Percentiles rank a stretch among this genome's conserved stretches.
phyloP scores from a whole-genome alignment of 1,140 invertebrate genomes.

The Drosophila nikananu region DNA sequence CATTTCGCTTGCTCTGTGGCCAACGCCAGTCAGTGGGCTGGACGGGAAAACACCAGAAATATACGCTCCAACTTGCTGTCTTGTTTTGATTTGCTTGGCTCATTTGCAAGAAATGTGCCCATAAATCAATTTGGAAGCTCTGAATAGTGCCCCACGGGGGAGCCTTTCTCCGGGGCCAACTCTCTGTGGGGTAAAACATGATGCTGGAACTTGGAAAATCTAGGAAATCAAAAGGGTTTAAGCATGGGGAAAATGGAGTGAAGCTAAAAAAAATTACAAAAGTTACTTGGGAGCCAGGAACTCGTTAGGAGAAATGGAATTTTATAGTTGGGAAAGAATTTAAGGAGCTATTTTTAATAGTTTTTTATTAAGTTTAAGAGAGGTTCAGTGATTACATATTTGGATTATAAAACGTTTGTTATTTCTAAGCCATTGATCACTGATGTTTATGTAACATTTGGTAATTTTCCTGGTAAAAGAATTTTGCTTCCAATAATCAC shows the following conservation, averaged over 20 bases:
- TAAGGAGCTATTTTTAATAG: not conserved
- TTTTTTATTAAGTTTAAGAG: not conserved
- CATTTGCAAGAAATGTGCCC: constrained; percentile 72
- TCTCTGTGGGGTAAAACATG: not conserved
- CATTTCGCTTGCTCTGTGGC: constrained; percentile 63
- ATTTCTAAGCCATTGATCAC: no score
- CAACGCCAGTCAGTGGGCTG: constrained; percentile 7
- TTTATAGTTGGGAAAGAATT: no score
- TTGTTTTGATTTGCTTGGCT: constrained; percentile 77
- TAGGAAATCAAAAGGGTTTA: not conserved
- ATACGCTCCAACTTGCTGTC: constrained; percentile 30
- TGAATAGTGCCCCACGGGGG: not conserved
- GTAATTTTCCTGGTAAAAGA: not conserved
- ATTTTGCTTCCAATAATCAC: constrained; percentile 2
- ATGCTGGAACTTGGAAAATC: not conserved
- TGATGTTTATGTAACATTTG: no score
- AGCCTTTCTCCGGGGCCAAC: constrained; percentile 2
- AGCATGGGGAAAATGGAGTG: not conserved
- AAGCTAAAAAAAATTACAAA: not conserved
- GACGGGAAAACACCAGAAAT: constrained; percentile 17
- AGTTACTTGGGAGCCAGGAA: not conserved
- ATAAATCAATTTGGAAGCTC: constrained; percentile 66
- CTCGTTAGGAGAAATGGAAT: not conserved
- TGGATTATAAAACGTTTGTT: not conserved
- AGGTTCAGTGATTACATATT: not conserved